Evolutionary conservation across 2,113 vertebrate genomes (phyloP).

Genomic region (Lutjanus erythropterus): DNA sequence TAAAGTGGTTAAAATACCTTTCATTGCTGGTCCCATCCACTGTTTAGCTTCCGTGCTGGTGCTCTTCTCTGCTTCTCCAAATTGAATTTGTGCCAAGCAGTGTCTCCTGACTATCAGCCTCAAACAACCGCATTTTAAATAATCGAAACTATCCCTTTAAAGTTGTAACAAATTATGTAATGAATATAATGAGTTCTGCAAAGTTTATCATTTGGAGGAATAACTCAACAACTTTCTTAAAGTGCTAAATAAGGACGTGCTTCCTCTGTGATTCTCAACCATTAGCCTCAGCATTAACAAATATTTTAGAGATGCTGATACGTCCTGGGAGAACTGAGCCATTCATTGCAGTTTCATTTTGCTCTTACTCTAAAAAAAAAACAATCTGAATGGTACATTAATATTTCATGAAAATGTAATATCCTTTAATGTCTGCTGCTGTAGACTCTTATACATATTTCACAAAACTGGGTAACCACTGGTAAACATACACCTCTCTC

Average conservation of each 20-base stretch:
- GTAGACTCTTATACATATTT: constrained; percentile 47
- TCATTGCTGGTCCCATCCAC: no score
- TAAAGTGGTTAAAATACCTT: no score
- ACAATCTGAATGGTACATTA: constrained; percentile 57
- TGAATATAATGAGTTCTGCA: not conserved
- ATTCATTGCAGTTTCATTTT: constrained; percentile 58
- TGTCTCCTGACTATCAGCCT: no score
- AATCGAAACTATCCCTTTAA: no score
- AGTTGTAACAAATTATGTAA: not conserved
- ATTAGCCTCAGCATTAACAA: not conserved
- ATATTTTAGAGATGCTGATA: constrained; percentile 16
- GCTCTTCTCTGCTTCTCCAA: no score
- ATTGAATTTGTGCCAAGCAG: no score
- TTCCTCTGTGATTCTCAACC: constrained; percentile 22
- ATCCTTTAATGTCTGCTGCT: constrained; percentile 69
- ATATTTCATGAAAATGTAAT: constrained; percentile 55
- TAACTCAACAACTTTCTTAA: constrained; percentile 17
- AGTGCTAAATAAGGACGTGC: not conserved
- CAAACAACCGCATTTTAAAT: no score
- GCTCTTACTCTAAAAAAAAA: constrained; percentile 48
- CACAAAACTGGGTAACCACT: constrained; percentile 37
- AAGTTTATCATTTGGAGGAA: not conserved
- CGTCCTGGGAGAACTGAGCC: constrained; percentile 44
- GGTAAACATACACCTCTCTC: constrained; percentile 46
- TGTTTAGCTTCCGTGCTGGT: no score